phyloP scores from a whole-genome alignment of 2,888 invertebrate genomes.

The Cryptocephalus moraei region DNA sequence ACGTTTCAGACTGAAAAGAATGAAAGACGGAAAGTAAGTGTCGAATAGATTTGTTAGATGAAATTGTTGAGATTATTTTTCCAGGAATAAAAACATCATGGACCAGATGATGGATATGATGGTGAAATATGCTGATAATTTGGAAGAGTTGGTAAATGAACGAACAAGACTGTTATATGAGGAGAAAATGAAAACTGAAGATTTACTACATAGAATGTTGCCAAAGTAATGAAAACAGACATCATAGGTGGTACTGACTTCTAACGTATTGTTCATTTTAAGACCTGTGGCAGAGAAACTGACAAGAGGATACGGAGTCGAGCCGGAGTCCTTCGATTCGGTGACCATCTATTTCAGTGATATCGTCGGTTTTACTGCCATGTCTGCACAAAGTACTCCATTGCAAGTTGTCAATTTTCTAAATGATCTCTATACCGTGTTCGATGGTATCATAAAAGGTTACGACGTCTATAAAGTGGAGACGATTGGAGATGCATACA shows the following conservation, averaged over 20 bases:
- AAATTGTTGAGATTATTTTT: constrained; percentile 10
- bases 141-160: constrained; percentile 89
- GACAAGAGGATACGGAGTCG: constrained; percentile 80
- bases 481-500: constrained; percentile 80
- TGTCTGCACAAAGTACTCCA: constrained; percentile 91
- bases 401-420: constrained; percentile 86
- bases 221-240: constrained; percentile 56
- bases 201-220: constrained; percentile 86
- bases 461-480: constrained; percentile 98
- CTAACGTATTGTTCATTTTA: constrained; percentile 23
- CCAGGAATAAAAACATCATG: constrained; percentile 80
- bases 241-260: not conserved
- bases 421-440: constrained; percentile 94
- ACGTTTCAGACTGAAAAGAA: constrained; percentile 70
- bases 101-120: constrained; percentile 98
- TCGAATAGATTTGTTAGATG: not conserved
- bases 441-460: constrained; percentile 91
- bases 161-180: constrained; percentile 80
- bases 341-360: constrained; percentile 97
- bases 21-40: constrained; percentile 79
- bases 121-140: constrained; percentile 91
- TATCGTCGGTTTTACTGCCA: constrained; percentile 92
- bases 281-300: constrained; percentile 81
- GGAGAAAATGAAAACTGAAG: constrained; percentile 90
- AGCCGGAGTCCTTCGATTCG: constrained; percentile 86